Evolutionary conservation across 2,888 invertebrate species (phyloP), one percentile per base, ranked within the genome.

Genomic region (Hylaea fasciaria): DNA sequence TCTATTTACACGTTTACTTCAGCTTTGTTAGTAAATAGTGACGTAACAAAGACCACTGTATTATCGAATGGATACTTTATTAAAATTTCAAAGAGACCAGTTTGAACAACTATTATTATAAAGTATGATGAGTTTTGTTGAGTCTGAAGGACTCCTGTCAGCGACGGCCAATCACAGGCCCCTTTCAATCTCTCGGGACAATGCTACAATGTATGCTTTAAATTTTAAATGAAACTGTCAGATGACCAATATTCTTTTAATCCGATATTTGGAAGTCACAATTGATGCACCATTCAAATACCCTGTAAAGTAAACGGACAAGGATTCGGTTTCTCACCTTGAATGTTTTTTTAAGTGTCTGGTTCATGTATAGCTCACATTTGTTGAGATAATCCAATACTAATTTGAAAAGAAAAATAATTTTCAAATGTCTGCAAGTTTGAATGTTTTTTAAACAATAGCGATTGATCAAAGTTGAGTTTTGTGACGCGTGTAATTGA

Each of bases 11-110:
- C 22, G 32, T 51, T 37, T 46, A 28, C 41, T 58, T 61, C 28
- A 57, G 61, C 56, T 59, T 62, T 62, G 63, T 63, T 62, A 35
- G 55, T 65, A 51, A 62, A 60, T 63, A 64, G 41, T 43, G 49
- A 49, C 44, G 61, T 47, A 46, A 63, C 48, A 65, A 53, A 57
- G 51, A 45, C 28, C 45, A 43, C 51, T 51, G 50, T 58, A 54
- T 49, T 57, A 16, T n/a, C 22, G 43, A 48, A 35, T 13, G 41
- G 49, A 16, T 14, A 41, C 32, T 64, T 53, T 57, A 46, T 59
- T 51, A 17, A 50, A 57, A 17, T n/a, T 43, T 43, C 12, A 41
- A 47, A 32, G 11, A 45, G 45, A 32, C 32, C 39, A 9, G 48
- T 40, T 46, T 10, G 9, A 9, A 28, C 13, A 51, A 43, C 56